A percentile compares a stretch with the other conserved stretches of the same genome.
phyloP scores from a whole-genome alignment of 2,797 vertebrate species.

The Enteromius argenteus region DNA sequence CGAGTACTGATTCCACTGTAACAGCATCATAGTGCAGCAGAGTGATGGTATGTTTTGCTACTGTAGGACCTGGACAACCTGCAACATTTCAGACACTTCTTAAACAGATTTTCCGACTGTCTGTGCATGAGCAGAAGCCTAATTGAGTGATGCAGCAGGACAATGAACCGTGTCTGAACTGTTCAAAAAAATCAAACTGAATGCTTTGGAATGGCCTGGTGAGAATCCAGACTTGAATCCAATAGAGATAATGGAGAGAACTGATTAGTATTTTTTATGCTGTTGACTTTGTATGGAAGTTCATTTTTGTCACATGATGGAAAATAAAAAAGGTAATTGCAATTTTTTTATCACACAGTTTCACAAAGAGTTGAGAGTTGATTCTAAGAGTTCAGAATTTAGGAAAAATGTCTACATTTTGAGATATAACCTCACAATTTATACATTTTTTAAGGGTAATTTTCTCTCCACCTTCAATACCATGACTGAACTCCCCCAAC shows the following conservation, averaged over 20 bases:
- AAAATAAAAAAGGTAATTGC: too few relatives aligned
- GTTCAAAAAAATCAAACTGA: not conserved
- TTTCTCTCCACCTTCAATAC: too few relatives aligned
- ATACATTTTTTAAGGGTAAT: too few relatives aligned
- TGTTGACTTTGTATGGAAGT: not conserved
- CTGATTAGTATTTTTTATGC: too few relatives aligned
- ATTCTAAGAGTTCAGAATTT: not conserved
- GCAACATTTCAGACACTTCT: not conserved
- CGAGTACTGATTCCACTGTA: not conserved
- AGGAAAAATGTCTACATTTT: not conserved
- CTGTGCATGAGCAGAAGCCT: conserved; percentile 7
- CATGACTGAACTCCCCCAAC: too few relatives aligned
- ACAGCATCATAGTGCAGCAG: not conserved
- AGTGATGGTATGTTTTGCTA: not conserved
- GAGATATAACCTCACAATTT: too few relatives aligned
- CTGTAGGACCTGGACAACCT: not conserved
- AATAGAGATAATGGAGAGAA: not conserved
- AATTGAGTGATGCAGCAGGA: not conserved
- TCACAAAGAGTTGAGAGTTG: not conserved
- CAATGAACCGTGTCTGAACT: not conserved
- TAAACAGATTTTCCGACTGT: conserved; percentile 1
- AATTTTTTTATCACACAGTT: not conserved
- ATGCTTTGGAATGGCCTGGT: not conserved
- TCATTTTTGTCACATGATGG: too few relatives aligned
- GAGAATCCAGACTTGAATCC: not conserved